A percentile compares a stretch with the other conserved stretches of the same genome.
These are phyloP conservation scores for Gouania willdenowi DNA, from an alignment of 2,797 vertebrate genomes.

Conservation along the genomic window DNA sequence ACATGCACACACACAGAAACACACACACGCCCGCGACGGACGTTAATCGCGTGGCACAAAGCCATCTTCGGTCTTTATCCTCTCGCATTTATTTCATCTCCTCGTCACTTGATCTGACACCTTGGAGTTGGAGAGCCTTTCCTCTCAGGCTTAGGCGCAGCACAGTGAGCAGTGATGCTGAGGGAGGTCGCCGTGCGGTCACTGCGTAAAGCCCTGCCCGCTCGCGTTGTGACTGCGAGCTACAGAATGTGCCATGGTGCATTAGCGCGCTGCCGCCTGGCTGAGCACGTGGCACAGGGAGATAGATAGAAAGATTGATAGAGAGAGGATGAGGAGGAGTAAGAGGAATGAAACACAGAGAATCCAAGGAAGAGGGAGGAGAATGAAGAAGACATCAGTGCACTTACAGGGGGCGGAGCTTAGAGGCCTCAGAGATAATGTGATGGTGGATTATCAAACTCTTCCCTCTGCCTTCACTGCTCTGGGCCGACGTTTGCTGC, in stretches of 20 bases:
- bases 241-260: constrained; percentile 74
- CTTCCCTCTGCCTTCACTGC: too few relatives aligned
- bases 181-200: constrained; percentile 73
- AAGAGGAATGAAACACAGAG: constrained; percentile 9
- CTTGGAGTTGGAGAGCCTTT: constrained; percentile 11
- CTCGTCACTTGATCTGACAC: constrained; percentile 25
- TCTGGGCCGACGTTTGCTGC: too few relatives aligned
- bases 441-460: constrained; percentile 67
- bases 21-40: too few relatives aligned
- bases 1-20: constrained; percentile 2
- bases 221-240: constrained; percentile 70
- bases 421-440: constrained; percentile 38
- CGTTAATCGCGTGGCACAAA: too few relatives aligned
- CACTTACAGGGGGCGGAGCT: constrained; percentile 67
- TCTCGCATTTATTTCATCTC: neutral
- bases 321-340: constrained; percentile 24
- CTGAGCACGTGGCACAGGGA: constrained; percentile 46
- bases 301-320: constrained; percentile 8
- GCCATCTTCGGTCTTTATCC: neutral
- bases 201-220: constrained; percentile 63
- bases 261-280: constrained; percentile 70
- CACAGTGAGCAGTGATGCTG: constrained; percentile 37
- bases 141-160: constrained; percentile 24
- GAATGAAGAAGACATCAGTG: constrained; percentile 50
- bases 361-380: neutral